These are phyloP conservation scores for Erebia ligea DNA, from an alignment of 2,888 invertebrate species.

Conservation along the genomic window DNA sequence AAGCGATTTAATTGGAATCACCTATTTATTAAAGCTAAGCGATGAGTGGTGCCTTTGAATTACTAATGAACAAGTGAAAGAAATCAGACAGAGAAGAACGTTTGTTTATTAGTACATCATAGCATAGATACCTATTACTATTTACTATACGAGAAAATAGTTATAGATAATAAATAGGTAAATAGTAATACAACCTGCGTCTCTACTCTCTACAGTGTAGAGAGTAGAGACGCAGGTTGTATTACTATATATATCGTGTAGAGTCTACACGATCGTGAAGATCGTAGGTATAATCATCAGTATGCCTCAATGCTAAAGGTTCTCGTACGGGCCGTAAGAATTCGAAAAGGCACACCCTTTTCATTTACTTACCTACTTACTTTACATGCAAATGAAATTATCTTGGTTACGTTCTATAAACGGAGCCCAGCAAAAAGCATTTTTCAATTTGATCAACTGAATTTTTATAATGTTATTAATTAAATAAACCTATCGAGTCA, in stretches of 20 bases:
- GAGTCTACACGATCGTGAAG: too few species aligned
- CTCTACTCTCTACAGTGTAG: too few species aligned
- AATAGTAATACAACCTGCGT: too few species aligned
- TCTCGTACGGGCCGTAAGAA: background rate
- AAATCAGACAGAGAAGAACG: background rate
- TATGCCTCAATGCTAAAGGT: too few species aligned
- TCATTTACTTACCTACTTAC: too few species aligned
- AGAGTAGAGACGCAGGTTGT: too few species aligned
- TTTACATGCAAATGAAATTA: slow-evolving; percentile 19
- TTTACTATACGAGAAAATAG: too few species aligned
- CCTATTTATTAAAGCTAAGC: slow-evolving; percentile 29
- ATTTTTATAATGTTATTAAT: background rate
- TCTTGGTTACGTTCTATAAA: slow-evolving; percentile 13
- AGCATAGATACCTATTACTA: background rate
- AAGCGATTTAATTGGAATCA: slow-evolving; percentile 51
- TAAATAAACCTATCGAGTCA: slow-evolving; percentile 29
- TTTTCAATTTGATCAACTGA: slow-evolving; percentile 5
- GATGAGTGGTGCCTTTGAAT: slow-evolving; percentile 15
- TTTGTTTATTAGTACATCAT: background rate
- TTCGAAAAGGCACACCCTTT: slow-evolving; percentile 4
- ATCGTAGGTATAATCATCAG: too few species aligned
- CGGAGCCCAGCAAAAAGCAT: background rate
- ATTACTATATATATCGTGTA: too few species aligned
- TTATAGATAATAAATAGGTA: too few species aligned
- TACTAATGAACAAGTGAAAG: slow-evolving; percentile 9